Percentiles rank a stretch among this genome's conserved stretches.
These are phyloP conservation scores for Sula dactylatra DNA, from an alignment of 2,113 vertebrate genomes.

Conservation along the genomic window DNA sequence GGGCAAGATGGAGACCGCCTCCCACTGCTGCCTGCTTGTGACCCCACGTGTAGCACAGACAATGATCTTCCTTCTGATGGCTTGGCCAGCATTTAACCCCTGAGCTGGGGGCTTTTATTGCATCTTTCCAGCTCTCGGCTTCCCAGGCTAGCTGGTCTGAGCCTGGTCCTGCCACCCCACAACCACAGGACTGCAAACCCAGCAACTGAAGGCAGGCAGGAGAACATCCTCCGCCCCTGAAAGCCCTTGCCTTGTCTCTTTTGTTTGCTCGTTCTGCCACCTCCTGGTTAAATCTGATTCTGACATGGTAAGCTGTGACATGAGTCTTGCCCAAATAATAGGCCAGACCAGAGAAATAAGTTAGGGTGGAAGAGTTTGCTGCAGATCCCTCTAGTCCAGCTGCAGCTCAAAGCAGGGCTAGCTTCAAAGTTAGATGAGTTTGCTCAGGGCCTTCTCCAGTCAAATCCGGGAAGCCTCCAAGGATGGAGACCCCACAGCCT, in stretches of 20 bases:
- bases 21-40: background rate
- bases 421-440: background rate
- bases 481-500: background rate
- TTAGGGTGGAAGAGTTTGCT: background rate
- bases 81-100: background rate
- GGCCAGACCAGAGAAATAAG: background rate
- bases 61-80: background rate
- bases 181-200: rapidly evolving
- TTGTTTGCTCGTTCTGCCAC: slow-evolving; percentile 44
- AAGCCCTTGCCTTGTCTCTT: background rate
- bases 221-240: rapidly evolving
- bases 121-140: background rate
- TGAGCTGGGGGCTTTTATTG: background rate
- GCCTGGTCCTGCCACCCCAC: background rate
- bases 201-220: background rate
- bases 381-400: background rate
- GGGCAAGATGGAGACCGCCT: background rate
- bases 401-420: background rate
- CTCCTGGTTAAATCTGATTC: slow-evolving; percentile 44
- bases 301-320: background rate
- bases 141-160: background rate
- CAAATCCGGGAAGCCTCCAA: background rate
- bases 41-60: background rate
- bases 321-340: background rate
- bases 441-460: background rate